Percentiles rank a stretch among this genome's conserved stretches.
These are phyloP conservation scores for Hemaris fuciformis DNA, from an alignment of 2,888 invertebrate genomes.

Conservation along the genomic window DNA sequence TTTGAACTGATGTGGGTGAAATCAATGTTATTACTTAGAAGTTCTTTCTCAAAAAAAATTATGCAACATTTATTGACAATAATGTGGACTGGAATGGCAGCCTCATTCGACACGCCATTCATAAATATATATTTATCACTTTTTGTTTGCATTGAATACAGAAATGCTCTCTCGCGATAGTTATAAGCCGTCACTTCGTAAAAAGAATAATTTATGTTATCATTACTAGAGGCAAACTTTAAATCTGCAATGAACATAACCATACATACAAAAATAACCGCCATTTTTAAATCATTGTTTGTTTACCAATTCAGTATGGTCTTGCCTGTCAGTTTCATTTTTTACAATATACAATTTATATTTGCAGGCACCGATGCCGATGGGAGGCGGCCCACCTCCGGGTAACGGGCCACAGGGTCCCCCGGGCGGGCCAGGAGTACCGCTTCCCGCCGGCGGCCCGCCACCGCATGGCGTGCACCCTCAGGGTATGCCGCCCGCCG, in stretches of 20 bases:
- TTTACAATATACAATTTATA: too few relatives aligned
- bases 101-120: conserved; percentile 65
- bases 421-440: conserved; percentile 38
- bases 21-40: conserved; percentile 24
- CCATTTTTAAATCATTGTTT: background rate
- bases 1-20: background rate
- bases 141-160: conserved; percentile 45
- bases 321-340: background rate
- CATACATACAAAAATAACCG: background rate
- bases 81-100: conserved; percentile 58
- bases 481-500: conserved; percentile 49
- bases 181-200: conserved; percentile 65
- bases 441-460: conserved; percentile 49
- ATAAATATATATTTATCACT: conserved; percentile 46
- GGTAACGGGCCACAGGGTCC: conserved; percentile 64
- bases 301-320: background rate
- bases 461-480: conserved; percentile 72
- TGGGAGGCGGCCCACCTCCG: conserved; percentile 69
- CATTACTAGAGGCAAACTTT: background rate
- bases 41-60: conserved; percentile 43
- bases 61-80: conserved; percentile 39
- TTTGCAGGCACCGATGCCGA: conserved; percentile 63
- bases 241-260: background rate
- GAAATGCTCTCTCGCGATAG: conserved; percentile 46
- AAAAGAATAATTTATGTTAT: conserved; percentile 35